These are phyloP conservation scores for Podarcis raffonei DNA, from an alignment of 2,113 vertebrate genomes.

Conservation along the genomic window DNA sequence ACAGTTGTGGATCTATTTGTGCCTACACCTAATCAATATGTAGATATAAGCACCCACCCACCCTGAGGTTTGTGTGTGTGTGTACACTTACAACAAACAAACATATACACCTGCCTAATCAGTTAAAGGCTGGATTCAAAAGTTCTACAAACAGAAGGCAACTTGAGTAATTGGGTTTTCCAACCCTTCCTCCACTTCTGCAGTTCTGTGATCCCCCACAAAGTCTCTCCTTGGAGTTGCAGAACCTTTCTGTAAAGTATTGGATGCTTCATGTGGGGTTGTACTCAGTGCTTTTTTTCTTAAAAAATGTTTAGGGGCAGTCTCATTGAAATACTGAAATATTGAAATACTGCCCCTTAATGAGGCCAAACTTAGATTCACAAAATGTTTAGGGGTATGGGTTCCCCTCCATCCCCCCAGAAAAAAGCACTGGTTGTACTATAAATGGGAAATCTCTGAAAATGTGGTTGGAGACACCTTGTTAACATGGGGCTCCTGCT, in stretches of 20 bases:
- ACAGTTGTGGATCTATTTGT: background rate
- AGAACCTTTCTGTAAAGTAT: background rate
- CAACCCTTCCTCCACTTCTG: background rate
- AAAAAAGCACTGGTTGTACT: background rate
- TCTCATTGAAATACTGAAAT: too few relatives aligned
- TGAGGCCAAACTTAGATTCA: too few relatives aligned
- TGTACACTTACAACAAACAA: background rate
- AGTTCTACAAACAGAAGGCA: background rate
- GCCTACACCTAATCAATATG: background rate
- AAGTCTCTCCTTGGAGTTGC: background rate
- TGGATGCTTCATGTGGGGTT: background rate
- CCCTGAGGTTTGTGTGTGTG: background rate
- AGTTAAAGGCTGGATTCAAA: background rate
- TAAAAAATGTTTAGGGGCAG: too few relatives aligned
- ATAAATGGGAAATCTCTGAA: background rate
- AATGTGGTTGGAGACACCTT: background rate
- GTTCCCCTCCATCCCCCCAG: too few relatives aligned
- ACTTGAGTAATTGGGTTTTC: background rate
- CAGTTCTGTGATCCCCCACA: background rate
- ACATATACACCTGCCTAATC: background rate
- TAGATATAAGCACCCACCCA: background rate
- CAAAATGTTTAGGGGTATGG: too few relatives aligned
- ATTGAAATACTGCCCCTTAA: too few relatives aligned
- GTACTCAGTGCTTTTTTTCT: too few relatives aligned
- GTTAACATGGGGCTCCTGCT: background rate